Evolutionary conservation across 2,113 vertebrate species (phyloP).

Genomic region (Xiphophorus couchianus): DNA sequence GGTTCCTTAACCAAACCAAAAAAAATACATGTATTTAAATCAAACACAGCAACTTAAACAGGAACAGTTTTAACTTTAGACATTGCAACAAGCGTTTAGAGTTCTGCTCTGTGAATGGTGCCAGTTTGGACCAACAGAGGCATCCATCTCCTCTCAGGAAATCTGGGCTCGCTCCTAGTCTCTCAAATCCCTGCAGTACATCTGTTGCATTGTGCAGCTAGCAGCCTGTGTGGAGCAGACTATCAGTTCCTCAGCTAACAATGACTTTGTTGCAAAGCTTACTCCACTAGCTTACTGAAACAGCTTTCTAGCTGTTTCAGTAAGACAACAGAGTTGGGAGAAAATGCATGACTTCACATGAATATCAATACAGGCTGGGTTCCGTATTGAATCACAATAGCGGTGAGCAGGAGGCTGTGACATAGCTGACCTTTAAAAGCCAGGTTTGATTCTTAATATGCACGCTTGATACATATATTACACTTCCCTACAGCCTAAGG

Average conservation of each 20-base stretch:
- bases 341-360: constrained; percentile 2
- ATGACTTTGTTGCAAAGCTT: background rate
- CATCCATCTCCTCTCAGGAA: constrained; percentile 20
- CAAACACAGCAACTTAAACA: too few relatives aligned
- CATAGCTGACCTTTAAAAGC: constrained; percentile 48
- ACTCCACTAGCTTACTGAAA: background rate
- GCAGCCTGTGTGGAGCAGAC: background rate
- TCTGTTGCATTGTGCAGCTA: constrained; percentile 35
- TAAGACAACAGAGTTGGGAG: background rate
- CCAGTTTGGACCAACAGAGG: background rate
- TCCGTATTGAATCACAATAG: constrained; percentile 22
- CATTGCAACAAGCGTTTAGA: too few relatives aligned
- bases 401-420: constrained; percentile 22
- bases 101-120: too few relatives aligned
- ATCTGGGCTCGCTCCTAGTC: background rate
- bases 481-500: too few relatives aligned
- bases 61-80: too few relatives aligned
- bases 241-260: too few relatives aligned
- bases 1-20: too few relatives aligned
- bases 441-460: background rate
- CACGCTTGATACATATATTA: too few relatives aligned
- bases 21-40: too few relatives aligned
- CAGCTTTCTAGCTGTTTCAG: background rate
- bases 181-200: constrained; percentile 13
- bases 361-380: constrained; percentile 23